A percentile compares a stretch with the other conserved stretches of the same genome.
Conservation (phyloP, 2,888 invertebrate species). For the Prionchulus punctatus region DNA sequence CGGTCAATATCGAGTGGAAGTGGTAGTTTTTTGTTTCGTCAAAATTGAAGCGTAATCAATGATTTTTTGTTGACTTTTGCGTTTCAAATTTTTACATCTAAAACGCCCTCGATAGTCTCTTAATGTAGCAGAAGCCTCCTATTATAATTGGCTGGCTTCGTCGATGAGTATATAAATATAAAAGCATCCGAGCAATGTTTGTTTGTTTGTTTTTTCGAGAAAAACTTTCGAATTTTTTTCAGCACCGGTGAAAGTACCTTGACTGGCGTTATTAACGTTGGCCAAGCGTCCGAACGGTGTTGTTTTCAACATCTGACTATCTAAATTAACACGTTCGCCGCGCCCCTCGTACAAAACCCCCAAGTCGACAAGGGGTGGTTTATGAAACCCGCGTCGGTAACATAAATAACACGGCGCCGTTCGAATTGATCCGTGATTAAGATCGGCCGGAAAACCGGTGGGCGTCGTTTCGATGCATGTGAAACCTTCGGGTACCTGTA, state of each 20-base stretch:
- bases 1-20: neutral
- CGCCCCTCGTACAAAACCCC: slow-evolving; percentile 82
- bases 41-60: too few species aligned
- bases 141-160: too few species aligned
- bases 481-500: slow-evolving; percentile 53
- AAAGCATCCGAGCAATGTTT: too few species aligned
- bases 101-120: too few species aligned
- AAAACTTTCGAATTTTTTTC: too few species aligned
- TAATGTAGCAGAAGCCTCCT: too few species aligned
- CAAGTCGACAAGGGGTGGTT: slow-evolving; percentile 89
- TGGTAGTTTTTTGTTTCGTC: too few species aligned
- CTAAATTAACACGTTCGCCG: slow-evolving; percentile 74
- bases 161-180: too few species aligned
- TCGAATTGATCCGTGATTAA: slow-evolving; percentile 89
- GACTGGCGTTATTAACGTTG: slow-evolving; percentile 54
- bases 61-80: too few species aligned
- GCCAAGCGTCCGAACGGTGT: slow-evolving; percentile 75
- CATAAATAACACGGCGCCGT: slow-evolving; percentile 84
- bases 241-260: slow-evolving; percentile 39
- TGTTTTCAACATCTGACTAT: slow-evolving; percentile 64
- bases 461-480: slow-evolving; percentile 59
- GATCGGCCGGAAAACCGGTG: slow-evolving; percentile 65
- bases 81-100: too few species aligned
- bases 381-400: slow-evolving; percentile 73
- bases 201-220: too few species aligned